Evolutionary conservation across 1,140 invertebrate species (phyloP).

Genomic region (Sinella curviseta): DNA sequence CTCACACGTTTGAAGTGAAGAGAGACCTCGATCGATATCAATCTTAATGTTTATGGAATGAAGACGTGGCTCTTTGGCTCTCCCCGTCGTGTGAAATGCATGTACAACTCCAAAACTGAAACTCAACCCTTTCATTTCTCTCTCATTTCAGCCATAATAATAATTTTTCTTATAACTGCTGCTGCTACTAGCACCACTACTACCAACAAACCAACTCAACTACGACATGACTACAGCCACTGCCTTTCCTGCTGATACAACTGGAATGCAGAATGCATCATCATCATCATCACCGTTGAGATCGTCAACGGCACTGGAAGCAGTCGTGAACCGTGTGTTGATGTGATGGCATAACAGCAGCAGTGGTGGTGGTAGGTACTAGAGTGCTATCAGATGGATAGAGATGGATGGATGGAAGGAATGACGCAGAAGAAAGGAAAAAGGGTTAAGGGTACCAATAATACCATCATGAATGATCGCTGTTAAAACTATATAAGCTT

Average conservation of each 20-base stretch:
- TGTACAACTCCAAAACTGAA: background rate
- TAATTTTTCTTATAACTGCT: no score
- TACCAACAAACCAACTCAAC: background rate
- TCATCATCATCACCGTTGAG: background rate
- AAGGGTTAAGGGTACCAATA: conserved; percentile 4
- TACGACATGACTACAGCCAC: background rate
- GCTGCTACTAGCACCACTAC: no score
- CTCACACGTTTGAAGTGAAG: no score
- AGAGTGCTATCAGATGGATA: background rate
- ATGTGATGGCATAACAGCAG: no score
- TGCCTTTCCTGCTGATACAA: background rate
- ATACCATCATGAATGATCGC: no score
- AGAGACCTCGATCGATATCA: conserved; percentile 16
- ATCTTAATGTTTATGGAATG: conserved; percentile 25
- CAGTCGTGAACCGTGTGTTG: no score
- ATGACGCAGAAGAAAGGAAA: background rate
- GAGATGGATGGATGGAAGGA: background rate
- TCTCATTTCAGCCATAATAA: no score
- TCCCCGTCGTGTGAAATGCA: background rate
- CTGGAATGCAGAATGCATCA: background rate
- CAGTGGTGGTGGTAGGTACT: no score
- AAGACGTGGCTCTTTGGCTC: background rate
- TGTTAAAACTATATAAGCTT: no score
- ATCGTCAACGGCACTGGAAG: no score
- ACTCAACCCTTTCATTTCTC: conserved; percentile 10